Evolutionary conservation across 1,140 invertebrate genomes (phyloP).

Genomic region (Drosophila nannoptera): DNA sequence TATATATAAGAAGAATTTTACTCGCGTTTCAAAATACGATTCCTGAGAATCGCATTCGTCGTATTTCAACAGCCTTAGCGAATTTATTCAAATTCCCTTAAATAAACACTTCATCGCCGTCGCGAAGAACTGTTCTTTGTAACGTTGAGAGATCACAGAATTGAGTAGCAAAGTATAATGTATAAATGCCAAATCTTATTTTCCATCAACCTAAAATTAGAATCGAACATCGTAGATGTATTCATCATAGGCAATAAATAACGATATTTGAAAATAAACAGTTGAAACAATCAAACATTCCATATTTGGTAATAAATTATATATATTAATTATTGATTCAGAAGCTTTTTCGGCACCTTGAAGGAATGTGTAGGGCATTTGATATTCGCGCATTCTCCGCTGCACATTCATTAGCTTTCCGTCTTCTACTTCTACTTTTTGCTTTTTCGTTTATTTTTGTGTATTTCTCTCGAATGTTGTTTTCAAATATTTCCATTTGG

Average conservation of each 20-base stretch:
- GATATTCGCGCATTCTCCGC: background rate
- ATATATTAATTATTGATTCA: no score
- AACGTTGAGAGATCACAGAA: no score
- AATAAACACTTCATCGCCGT: no score
- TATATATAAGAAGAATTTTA: conserved; percentile 20
- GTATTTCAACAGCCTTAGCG: conserved; percentile 30
- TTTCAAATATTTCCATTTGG: conserved; percentile 37
- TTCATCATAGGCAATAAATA: no score
- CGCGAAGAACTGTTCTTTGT: no score
- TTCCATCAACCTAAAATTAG: no score
- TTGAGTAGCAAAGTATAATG: no score
- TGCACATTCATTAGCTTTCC: background rate
- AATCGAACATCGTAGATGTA: no score
- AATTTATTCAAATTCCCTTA: conserved; percentile 8
- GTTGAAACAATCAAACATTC: no score
- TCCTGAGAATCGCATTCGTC: conserved; percentile 48
- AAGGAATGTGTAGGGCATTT: background rate
- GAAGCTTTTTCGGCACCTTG: background rate
- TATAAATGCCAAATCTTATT: no score
- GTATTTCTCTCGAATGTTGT: conserved; percentile 19
- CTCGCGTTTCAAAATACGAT: conserved; percentile 48
- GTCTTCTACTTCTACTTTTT: background rate
- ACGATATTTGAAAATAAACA: no score
- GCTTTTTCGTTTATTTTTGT: background rate
- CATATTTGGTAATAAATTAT: no score